Evolutionary conservation across 2,113 vertebrate species (phyloP).

Genomic region (Orycteropus afer): DNA sequence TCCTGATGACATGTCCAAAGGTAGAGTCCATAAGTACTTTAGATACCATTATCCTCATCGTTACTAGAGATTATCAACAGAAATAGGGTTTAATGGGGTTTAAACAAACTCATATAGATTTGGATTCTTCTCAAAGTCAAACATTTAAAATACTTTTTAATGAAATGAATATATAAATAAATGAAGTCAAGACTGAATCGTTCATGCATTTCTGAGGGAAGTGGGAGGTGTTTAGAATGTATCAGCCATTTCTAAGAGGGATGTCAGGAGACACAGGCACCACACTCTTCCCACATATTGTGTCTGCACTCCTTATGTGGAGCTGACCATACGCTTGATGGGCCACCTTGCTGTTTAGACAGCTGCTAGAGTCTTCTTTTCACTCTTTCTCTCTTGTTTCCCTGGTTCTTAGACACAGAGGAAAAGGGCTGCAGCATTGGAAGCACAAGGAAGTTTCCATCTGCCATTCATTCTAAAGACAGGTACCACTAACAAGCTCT

Average conservation of each 20-base stretch:
- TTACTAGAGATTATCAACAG: not conserved
- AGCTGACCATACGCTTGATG: not conserved
- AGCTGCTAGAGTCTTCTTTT: not conserved
- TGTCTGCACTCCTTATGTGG: rapidly evolving
- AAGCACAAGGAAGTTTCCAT: not conserved
- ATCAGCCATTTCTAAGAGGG: not conserved
- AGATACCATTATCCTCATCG: not conserved
- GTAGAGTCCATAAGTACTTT: not conserved
- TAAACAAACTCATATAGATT: not conserved
- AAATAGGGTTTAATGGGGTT: not conserved
- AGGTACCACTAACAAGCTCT: not conserved
- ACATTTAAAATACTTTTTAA: not conserved
- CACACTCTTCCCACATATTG: not conserved
- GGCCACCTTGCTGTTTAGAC: not conserved
- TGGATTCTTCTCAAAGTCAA: slow-evolving; percentile 21
- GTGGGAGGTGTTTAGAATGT: not conserved
- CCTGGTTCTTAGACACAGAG: not conserved
- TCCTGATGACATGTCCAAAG: not conserved
- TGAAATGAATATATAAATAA: not conserved
- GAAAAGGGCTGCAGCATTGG: not conserved
- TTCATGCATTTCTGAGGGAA: not conserved
- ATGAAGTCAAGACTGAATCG: not conserved
- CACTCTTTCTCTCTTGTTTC: not conserved
- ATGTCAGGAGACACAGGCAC: not conserved
- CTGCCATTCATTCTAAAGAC: not conserved